Percentiles rank a stretch among this genome's conserved stretches.
Evolutionary conservation across 2,113 vertebrate species (phyloP).

Genomic region (Syngnathus typhle): DNA sequence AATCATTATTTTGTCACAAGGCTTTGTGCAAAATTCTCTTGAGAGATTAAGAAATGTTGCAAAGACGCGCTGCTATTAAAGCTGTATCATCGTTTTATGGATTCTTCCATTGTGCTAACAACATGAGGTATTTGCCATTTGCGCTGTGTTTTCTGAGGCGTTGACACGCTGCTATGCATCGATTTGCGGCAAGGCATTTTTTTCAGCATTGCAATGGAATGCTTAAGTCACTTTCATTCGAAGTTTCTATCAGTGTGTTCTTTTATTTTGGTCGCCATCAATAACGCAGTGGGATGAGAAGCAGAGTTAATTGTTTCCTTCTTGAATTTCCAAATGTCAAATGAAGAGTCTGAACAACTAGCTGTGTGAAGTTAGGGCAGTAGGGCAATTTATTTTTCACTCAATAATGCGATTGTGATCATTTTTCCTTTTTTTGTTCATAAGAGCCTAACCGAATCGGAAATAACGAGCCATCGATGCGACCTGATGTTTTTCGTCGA

Average conservation of each 20-base stretch:
- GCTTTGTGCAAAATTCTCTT: background rate
- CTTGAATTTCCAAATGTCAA: background rate
- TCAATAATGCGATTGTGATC: no score
- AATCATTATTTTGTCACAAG: background rate
- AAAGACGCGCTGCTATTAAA: background rate
- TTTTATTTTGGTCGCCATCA: conserved; percentile 3
- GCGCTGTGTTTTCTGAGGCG: background rate
- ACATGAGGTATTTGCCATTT: background rate
- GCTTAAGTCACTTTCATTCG: background rate
- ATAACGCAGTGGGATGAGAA: conserved; percentile 1
- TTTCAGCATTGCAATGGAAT: background rate
- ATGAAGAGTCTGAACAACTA: background rate
- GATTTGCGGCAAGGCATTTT: background rate
- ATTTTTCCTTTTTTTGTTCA: no score
- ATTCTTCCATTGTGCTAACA: background rate
- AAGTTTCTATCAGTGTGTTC: background rate
- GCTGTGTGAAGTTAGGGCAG: background rate
- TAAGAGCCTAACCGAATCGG: no score
- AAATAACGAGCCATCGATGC: no score
- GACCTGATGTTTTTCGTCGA: no score
- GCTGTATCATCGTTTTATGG: background rate
- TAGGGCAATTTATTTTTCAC: background rate
- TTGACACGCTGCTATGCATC: background rate
- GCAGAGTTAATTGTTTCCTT: background rate
- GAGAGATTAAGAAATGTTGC: background rate